Evolutionary conservation across 1,140 invertebrate species (phyloP), one percentile per base, ranked within the genome.

Genomic region (Parapsyche elsis): DNA sequence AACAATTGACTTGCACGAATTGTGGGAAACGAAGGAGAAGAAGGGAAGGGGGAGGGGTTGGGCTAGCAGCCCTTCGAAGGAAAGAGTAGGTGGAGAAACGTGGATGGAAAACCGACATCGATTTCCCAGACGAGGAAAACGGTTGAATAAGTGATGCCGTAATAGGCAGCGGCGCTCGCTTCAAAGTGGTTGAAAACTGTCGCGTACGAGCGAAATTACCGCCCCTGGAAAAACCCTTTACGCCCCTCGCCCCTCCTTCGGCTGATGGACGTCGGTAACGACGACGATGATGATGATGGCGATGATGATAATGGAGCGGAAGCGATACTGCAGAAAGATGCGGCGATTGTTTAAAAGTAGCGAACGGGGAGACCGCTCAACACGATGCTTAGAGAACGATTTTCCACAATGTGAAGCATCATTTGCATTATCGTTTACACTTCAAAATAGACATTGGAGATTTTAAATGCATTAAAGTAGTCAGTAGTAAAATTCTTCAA

Each of bases 81-180:
- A 38, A 38, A 1, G 30, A 7, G 30, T 1, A 7, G 30, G 30
- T 1, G 30, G 30, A 7, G 30, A 38, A 38, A 38, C 30, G 30
- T 38, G 30, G 16, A 61, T n/a, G 16, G 49, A 14, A 61, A 16
- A 61, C 57, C 9, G 16, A 61, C 57, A 19, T 61, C 57, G 57
- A 19, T 38, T 61, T 61, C 16, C 57, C 57, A 61, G 57, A 61
- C 16, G 14, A 16, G 57, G 21, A 61, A 61, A 61, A 16, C 67
- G 26, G 19, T 30, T 81, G 76, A 81, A 81, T 81, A 81, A 81
- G 74, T 78, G 71, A 81, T 81, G 45, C 53, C 38, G 10, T 79
- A 79, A 81, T 78, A 57, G 76, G 46, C 61, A 19, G 30, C 70
- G 19, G 44, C 76, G 76, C 30, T 38, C 30, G 30, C 30, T 38